Evolutionary conservation across 2,888 invertebrate species (phyloP), one percentile per base, ranked within the genome.

Genomic region (Sarcophaga variegata): DNA sequence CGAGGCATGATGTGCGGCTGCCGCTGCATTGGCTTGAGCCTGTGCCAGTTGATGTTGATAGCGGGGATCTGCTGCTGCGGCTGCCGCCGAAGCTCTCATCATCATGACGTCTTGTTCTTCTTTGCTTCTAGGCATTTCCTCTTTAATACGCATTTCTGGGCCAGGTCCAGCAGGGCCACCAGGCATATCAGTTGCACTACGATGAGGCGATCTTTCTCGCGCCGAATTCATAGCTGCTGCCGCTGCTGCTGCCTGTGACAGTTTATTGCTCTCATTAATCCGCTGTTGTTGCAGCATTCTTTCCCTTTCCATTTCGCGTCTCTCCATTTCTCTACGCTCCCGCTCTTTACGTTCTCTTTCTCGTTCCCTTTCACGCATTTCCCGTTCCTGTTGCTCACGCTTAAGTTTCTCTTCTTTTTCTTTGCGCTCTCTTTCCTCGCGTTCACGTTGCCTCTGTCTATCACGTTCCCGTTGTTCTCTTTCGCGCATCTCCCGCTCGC

Each of bases 131-230:
- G 89, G 89, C 85, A 89, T 89, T 79, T 96, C 96, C 89, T 96
- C 96, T 90, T 96, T 96, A 2, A 96, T 94, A 88, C 93, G 91
- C 78, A 93, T 91, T 27, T 92, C 92, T 62, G 87, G 88, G 25
- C 79, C 85, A 60, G 86, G 89, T 22, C 89, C 88, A 12, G 85
- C 88, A 76, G 89, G 89, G 54, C 95, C 95, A 27, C 89, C 89
- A 78, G 93, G 89, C 64, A 90, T 88, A 49, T 92, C 93, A 83
- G 93, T 92, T 10, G 96, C 96, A 92, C 96, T 97, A 47, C 97
- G 95, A 78, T 97, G 93, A 5, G 97, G 97, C 8, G 97, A 97
- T 75, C 97, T 95, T 88, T 96, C 96, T 5, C 96, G 87, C 22
- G 93, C 91, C 1, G 90, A 89, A 83, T 90, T 90, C 47, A 90